Percentiles rank a stretch among this genome's conserved stretches.
phyloP scores from a whole-genome alignment of 2,888 invertebrate genomes.

The Resseliella maxima region DNA sequence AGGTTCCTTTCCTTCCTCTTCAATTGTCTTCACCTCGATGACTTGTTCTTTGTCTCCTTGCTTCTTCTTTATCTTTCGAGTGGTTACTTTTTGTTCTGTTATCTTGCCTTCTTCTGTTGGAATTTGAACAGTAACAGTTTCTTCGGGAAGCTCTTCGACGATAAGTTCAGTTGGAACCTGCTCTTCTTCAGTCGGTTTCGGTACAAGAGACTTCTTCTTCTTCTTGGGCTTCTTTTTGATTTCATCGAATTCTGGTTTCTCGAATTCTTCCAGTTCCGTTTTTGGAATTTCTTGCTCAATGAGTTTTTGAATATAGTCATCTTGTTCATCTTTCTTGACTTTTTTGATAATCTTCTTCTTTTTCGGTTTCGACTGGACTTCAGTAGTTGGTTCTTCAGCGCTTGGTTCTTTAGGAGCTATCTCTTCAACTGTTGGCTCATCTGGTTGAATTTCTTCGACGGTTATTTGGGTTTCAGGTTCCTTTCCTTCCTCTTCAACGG shows the following conservation, averaged over 20 bases:
- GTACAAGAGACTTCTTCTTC: slow-evolving; percentile 56
- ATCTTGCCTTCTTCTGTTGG: slow-evolving; percentile 57
- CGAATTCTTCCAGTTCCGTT: slow-evolving; percentile 58
- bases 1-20: slow-evolving; percentile 65
- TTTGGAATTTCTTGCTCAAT: slow-evolving; percentile 65
- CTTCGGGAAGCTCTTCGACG: slow-evolving; percentile 58
- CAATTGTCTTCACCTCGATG: slow-evolving; percentile 63
- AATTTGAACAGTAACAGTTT: slow-evolving; percentile 64
- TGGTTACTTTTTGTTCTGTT: slow-evolving; percentile 63
- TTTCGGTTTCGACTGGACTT: slow-evolving; percentile 57
- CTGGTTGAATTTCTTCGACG: slow-evolving; percentile 61
- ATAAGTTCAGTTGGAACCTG: slow-evolving; percentile 58
- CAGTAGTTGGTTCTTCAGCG: not conserved
- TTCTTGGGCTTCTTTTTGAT: slow-evolving; percentile 58
- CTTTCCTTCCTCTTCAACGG: slow-evolving; percentile 64
- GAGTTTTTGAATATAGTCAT: slow-evolving; percentile 63
- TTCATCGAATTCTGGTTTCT: slow-evolving; percentile 58
- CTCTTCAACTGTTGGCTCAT: not conserved
- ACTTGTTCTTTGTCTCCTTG: slow-evolving; percentile 64
- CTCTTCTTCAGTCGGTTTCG: not conserved
- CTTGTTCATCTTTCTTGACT: slow-evolving; percentile 60
- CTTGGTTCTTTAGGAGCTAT: not conserved
- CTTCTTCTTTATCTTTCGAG: slow-evolving; percentile 65
- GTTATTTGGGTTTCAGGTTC: slow-evolving; percentile 63
- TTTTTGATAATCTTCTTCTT: slow-evolving; percentile 57